Percentiles rank a stretch among this genome's conserved stretches.
These are phyloP conservation scores for Urechis unicinctus DNA, from an alignment of 2,888 invertebrate species.

Conservation along the genomic window DNA sequence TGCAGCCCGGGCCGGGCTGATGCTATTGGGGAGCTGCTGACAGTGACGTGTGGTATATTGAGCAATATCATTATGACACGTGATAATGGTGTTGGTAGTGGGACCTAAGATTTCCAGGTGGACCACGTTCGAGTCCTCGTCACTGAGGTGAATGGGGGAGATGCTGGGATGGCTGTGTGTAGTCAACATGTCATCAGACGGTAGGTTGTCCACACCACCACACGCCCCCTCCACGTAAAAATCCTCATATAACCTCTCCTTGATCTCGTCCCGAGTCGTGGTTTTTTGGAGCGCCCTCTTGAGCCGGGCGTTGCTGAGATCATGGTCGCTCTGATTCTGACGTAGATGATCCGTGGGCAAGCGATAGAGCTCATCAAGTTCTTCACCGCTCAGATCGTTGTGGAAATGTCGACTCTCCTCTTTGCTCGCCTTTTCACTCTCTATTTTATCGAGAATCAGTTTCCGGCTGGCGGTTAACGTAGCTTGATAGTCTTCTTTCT, in stretches of 20 bases:
- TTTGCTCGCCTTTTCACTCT: conserved; percentile 7
- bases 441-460: conserved; percentile 13
- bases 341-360: conserved; percentile 34
- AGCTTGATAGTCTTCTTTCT: too few species aligned
- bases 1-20: background rate
- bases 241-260: background rate
- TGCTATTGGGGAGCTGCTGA: background rate
- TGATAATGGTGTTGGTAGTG: background rate
- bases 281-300: background rate
- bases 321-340: conserved; percentile 1
- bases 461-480: conserved; percentile 6
- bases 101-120: background rate
- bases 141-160: background rate
- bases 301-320: conserved; percentile 1
- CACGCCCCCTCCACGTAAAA: too few species aligned
- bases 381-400: conserved; percentile 23
- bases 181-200: background rate
- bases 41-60: background rate
- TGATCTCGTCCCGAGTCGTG: conserved; percentile 5
- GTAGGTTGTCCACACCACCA: background rate
- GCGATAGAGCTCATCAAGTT: conserved; percentile 31
- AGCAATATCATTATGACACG: too few species aligned
- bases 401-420: conserved; percentile 3
- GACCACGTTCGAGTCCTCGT: background rate
- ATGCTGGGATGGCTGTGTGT: too few species aligned